Percentiles rank a stretch among this genome's conserved stretches.
Conservation (phyloP, 2,797 vertebrate species). For the Siniperca scherzeri region DNA sequence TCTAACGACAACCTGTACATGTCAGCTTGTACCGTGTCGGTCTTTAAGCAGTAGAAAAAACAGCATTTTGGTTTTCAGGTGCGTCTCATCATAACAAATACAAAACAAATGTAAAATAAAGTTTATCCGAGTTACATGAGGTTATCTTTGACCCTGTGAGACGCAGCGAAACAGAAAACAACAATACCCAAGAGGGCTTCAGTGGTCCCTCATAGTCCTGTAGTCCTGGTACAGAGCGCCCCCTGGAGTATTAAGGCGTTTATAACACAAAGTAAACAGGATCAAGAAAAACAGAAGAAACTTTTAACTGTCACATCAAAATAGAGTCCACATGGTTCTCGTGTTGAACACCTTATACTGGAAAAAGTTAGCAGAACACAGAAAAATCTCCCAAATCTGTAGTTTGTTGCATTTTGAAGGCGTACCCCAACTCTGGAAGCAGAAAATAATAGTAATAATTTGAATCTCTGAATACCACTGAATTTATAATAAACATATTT, state of each 20-base stretch:
- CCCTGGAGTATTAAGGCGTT: constrained; percentile 34
- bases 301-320: background rate
- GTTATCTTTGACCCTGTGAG: constrained; percentile 37
- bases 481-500: background rate
- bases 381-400: background rate
- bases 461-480: background rate
- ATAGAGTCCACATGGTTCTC: too few species aligned
- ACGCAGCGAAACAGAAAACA: constrained; percentile 1
- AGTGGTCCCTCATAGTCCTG: constrained; percentile 50
- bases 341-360: background rate
- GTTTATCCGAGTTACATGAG: background rate
- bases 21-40: constrained; percentile 42
- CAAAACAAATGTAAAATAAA: constrained; percentile 30
- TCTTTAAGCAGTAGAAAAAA: constrained; percentile 78
- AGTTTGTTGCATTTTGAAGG: background rate
- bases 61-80: constrained; percentile 82
- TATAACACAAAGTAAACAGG: background rate
- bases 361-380: background rate
- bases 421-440: background rate
- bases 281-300: background rate
- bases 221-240: constrained; percentile 33
- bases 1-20: constrained; percentile 63
- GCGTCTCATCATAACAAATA: constrained; percentile 63
- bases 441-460: background rate
- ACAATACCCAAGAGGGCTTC: background rate